Percentiles rank a stretch among this genome's conserved stretches.
Evolutionary conservation across 1,140 invertebrate species (phyloP).

Genomic region (Drosophila watanabei): DNA sequence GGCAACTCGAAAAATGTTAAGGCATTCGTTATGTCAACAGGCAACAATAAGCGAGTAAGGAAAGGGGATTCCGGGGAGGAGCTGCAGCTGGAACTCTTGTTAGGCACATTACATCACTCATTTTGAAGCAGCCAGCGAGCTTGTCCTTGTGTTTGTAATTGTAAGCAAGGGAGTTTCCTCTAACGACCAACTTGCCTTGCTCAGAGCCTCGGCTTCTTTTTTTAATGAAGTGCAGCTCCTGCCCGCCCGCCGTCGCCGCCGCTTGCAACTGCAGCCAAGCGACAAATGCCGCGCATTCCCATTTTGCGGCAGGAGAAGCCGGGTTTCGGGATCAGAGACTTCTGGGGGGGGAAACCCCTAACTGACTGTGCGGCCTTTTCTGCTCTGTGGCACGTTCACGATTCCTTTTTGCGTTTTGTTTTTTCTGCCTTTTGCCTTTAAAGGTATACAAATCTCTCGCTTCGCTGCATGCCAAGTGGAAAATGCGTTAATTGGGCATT

Average conservation of each 20-base stretch:
- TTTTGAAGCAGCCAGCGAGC: conserved; percentile 48
- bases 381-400: conserved; percentile 77
- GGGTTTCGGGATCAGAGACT: conserved; percentile 19
- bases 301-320: conserved; percentile 17
- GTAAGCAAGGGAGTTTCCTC: conserved; percentile 65
- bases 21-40: conserved; percentile 82
- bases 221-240: conserved; percentile 76
- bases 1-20: conserved; percentile 72
- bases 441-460: conserved; percentile 68
- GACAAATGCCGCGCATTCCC: conserved; percentile 61
- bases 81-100: conserved; percentile 48
- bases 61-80: conserved; percentile 7
- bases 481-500: conserved; percentile 82
- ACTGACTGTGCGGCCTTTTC: conserved; percentile 57
- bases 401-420: conserved; percentile 42
- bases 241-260: not conserved
- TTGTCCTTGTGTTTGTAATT: conserved; percentile 61
- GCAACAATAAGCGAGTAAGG: conserved; percentile 64
- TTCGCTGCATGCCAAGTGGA: conserved; percentile 68
- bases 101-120: conserved; percentile 80
- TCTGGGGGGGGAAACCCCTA: not conserved
- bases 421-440: conserved; percentile 45
- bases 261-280: conserved; percentile 63
- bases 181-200: conserved; percentile 53
- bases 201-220: conserved; percentile 19